Evolutionary conservation across 2,888 invertebrate genomes (phyloP).

Genomic region (Drosophila siamana): DNA sequence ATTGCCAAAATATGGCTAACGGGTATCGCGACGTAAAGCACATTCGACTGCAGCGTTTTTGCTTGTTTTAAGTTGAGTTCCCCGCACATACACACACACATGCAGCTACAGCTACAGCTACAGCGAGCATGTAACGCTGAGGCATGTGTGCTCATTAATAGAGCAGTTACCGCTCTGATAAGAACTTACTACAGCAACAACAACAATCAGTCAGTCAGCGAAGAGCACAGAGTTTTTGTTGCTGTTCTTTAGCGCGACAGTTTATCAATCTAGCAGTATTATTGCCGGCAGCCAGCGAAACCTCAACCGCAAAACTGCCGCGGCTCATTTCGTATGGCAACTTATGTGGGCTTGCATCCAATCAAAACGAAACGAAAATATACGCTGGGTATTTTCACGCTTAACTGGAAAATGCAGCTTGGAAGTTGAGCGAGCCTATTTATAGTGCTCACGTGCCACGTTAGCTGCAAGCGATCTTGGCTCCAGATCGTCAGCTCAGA

Average conservation of each 20-base stretch:
- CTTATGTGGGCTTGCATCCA: conserved; percentile 12
- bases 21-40: conserved; percentile 1
- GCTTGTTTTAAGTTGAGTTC: conserved; percentile 1
- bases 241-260: conserved; percentile 31
- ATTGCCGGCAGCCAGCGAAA: conserved; percentile 35
- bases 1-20: background rate
- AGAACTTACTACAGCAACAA: conserved; percentile 49
- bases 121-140: conserved; percentile 13
- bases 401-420: conserved; percentile 31
- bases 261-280: conserved; percentile 63
- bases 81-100: too few species aligned
- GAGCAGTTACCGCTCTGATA: conserved; percentile 61
- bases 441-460: conserved; percentile 46
- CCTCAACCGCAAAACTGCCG: conserved; percentile 24
- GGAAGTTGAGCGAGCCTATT: conserved; percentile 40
- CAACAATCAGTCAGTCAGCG: background rate
- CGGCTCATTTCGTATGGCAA: conserved; percentile 45
- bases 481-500: background rate
- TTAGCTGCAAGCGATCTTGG: background rate
- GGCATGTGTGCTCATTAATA: conserved; percentile 48
- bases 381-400: conserved; percentile 56
- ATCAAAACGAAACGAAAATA: conserved; percentile 27
- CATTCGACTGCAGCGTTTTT: background rate
- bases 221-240: background rate
- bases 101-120: too few species aligned